Evolutionary conservation across 1,140 invertebrate species (phyloP).

Genomic region (Drosophila lini): DNA sequence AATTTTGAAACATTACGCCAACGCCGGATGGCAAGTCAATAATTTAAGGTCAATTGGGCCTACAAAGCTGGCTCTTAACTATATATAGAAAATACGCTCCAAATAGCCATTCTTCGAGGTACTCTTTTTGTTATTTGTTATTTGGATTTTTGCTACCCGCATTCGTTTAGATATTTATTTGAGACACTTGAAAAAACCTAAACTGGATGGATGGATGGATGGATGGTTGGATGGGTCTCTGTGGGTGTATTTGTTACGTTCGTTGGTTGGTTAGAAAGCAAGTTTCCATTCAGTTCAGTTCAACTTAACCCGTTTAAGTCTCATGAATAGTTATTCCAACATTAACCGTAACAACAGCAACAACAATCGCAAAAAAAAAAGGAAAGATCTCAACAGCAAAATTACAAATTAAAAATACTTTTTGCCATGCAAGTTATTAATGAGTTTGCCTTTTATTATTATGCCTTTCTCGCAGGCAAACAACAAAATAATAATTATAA

Average conservation of each 20-base stretch:
- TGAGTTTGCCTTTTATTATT: conserved; percentile 16
- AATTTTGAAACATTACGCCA: conserved; percentile 59
- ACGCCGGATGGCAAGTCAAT: conserved; percentile 27
- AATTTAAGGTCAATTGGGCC: conserved; percentile 57
- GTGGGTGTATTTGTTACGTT: conserved; percentile 44
- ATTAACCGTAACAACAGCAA: conserved; percentile 43
- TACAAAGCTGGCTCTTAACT: conserved; percentile 30
- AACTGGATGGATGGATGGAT: conserved; percentile 24
- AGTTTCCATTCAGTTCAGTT: conserved; percentile 22
- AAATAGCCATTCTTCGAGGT: conserved; percentile 38
- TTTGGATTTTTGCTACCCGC: conserved; percentile 25
- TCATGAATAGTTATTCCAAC: conserved; percentile 54
- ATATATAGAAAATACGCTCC: conserved; percentile 38
- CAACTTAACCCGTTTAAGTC: conserved; percentile 41
- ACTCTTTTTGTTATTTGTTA: conserved; percentile 9
- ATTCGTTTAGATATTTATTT: conserved; percentile 9
- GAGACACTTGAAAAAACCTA: conserved; percentile 21
- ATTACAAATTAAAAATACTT: conserved; percentile 36
- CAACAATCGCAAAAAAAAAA: conserved; percentile 16
- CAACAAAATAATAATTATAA: conserved; percentile 13
- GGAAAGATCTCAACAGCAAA: conserved; percentile 23
- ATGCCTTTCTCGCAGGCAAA: conserved; percentile 22
- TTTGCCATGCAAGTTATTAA: conserved; percentile 53
- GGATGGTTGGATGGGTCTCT: conserved; percentile 28
- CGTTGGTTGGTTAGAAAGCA: conserved; percentile 29